These are phyloP conservation scores for Calosoma granatense DNA, from an alignment of 1,140 invertebrate genomes.

Conservation along the genomic window DNA sequence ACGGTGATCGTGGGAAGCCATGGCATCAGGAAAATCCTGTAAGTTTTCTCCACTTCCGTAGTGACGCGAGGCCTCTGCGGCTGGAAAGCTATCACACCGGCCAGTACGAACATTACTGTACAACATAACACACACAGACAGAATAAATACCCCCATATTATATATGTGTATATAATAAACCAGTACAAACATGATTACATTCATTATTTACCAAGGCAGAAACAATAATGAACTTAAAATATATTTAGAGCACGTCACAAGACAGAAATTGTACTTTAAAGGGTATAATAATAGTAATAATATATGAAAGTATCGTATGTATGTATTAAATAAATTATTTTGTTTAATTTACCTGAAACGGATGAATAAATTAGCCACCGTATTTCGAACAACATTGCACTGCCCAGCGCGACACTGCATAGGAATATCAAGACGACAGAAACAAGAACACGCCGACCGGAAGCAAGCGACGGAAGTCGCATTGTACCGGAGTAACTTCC, in stretches of 20 bases:
- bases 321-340: too few relatives aligned
- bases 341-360: slow-evolving; percentile 2
- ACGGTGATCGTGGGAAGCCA: slow-evolving; percentile 16
- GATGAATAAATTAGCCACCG: slow-evolving; percentile 5
- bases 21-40: slow-evolving; percentile 12
- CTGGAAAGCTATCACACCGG: slow-evolving; percentile 10
- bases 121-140: slow-evolving; percentile 1
- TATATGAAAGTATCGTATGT: too few relatives aligned
- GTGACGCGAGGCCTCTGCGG: slow-evolving; percentile 4
- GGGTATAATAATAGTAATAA: too few relatives aligned
- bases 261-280: too few relatives aligned
- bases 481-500: background rate
- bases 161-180: background rate
- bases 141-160: slow-evolving; percentile 11
- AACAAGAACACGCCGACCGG: slow-evolving; percentile 3
- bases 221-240: too few relatives aligned
- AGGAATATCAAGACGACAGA: background rate
- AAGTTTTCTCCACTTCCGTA: background rate
- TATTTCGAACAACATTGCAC: slow-evolving; percentile 14
- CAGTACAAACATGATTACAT: too few relatives aligned
- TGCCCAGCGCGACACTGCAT: background rate
- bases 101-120: slow-evolving; percentile 11
- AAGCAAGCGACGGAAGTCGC: background rate
- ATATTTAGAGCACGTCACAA: too few relatives aligned
- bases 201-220: too few relatives aligned